Evolutionary conservation across 1,140 invertebrate species (phyloP).

Genomic region (Mizuhopecten yessoensis): DNA sequence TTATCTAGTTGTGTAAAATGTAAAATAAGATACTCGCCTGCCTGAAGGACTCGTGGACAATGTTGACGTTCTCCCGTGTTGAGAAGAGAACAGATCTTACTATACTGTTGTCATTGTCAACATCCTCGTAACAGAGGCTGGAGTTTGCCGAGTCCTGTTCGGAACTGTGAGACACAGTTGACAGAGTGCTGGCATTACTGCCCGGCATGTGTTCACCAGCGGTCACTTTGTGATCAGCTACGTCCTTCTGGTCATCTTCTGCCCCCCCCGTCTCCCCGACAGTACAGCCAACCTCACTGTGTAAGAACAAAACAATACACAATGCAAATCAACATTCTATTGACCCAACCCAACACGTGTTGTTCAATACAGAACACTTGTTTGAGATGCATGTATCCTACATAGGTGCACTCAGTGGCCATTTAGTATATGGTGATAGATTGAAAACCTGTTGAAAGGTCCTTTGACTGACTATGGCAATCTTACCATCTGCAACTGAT

Average conservation of each 20-base stretch:
- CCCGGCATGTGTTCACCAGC: slow-evolving; percentile 67
- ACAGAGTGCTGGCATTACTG: slow-evolving; percentile 77
- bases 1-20: not conserved
- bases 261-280: slow-evolving; percentile 40
- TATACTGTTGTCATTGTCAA: slow-evolving; percentile 85
- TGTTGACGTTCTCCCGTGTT: slow-evolving; percentile 95
- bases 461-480: too few species aligned
- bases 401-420: too few species aligned
- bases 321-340: too few species aligned
- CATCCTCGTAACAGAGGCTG: slow-evolving; percentile 82
- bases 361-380: too few species aligned
- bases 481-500: too few species aligned
- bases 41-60: slow-evolving; percentile 96
- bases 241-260: slow-evolving; percentile 58
- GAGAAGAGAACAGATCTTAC: slow-evolving; percentile 95
- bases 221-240: slow-evolving; percentile 58
- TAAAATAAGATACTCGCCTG: slow-evolving; percentile 85
- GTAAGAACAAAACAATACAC: not conserved
- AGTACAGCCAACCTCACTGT: slow-evolving; percentile 37
- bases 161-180: slow-evolving; percentile 68
- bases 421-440: too few species aligned
- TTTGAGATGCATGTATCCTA: too few species aligned
- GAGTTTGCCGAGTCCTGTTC: slow-evolving; percentile 76
- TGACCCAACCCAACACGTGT: too few species aligned
- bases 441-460: too few species aligned